Evolutionary conservation across 2,888 invertebrate genomes (phyloP), one percentile per base, ranked within the genome.

Genomic region (Uropetala carovei): DNA sequence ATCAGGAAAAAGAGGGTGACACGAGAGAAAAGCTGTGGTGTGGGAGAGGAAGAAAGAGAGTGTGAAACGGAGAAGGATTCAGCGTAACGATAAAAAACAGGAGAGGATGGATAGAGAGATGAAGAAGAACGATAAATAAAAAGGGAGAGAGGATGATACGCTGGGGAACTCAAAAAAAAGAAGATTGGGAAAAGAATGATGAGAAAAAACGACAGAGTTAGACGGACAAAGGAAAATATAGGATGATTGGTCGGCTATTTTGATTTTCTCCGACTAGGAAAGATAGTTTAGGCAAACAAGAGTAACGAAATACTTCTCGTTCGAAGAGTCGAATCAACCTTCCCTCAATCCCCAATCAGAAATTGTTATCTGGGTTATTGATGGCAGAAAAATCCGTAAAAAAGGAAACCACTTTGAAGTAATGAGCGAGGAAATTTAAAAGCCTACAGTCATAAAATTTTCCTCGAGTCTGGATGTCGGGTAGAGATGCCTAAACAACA

Each of bases 211-310:
- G 22, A 27, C 27, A 27, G 75, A 27, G 75, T n/a, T 22, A 27
- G 27, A 75, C 22, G 75, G 16, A 75, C 75, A 10, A 22, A 11
- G 75, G 22, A 27, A 75, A 75, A 27, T 13, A 22, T 27, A 27
- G 27, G 22, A 75, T 75, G 75, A 75, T 75, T 75, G 75, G 22
- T 27, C 75, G 7, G 27, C 22, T 75, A 75, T 27, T 75, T 75
- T 13, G 5, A 75, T 75, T 75, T 22, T 22, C 13, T 27, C 75
- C 75, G 27, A 22, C 75, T 75, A 27, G 22, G 75, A 22, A 75
- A 27, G 75, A 75, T 75, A 27, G 22, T 75, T 22, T 75, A 75
- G 27, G 75, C 75, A 75, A 75, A 75, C 75, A 75, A 11, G 75
- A 75, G 75, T 75, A 75, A 75, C 22, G 75, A 75, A 75, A 75